A percentile compares a stretch with the other conserved stretches of the same genome.
These are phyloP conservation scores for Anagyrus pseudococci DNA, from an alignment of 2,888 invertebrate genomes.

Conservation along the genomic window DNA sequence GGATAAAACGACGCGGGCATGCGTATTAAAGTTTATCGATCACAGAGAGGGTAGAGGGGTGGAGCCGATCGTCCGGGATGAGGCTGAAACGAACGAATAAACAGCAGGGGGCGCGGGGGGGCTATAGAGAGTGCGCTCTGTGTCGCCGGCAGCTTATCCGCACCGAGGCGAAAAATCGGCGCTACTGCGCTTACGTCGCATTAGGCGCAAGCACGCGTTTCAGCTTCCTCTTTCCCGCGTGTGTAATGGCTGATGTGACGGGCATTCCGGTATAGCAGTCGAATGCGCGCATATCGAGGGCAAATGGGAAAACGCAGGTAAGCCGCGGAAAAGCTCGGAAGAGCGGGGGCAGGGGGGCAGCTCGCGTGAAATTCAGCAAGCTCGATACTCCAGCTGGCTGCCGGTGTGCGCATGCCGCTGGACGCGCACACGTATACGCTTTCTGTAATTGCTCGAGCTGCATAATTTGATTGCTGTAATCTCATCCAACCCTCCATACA, in stretches of 20 bases:
- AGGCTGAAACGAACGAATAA: no score
- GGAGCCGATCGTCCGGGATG: no score
- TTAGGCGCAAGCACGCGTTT: background rate
- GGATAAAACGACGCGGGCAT: no score
- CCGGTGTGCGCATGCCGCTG: background rate
- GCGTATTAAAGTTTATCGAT: no score
- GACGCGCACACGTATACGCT: conserved; percentile 11
- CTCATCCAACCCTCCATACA: conserved; percentile 40
- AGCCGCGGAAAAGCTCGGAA: conserved; percentile 2
- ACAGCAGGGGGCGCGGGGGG: no score
- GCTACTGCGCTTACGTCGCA: conserved; percentile 11
- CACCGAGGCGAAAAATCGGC: conserved; percentile 5
- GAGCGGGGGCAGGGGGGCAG: background rate
- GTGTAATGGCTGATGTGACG: no score
- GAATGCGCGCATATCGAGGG: background rate
- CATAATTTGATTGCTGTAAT: conserved; percentile 57
- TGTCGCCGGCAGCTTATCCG: conserved; percentile 11
- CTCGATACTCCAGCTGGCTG: background rate
- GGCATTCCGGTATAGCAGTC: no score
- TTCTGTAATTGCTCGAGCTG: conserved; percentile 51
- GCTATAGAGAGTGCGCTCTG: no score
- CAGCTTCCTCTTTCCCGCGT: no score
- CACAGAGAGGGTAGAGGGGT: no score
- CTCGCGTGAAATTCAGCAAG: conserved; percentile 23
- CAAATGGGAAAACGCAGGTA: conserved; percentile 15